Evolutionary conservation across 2,113 vertebrate genomes (phyloP).

Genomic region (Merops nubicus): DNA sequence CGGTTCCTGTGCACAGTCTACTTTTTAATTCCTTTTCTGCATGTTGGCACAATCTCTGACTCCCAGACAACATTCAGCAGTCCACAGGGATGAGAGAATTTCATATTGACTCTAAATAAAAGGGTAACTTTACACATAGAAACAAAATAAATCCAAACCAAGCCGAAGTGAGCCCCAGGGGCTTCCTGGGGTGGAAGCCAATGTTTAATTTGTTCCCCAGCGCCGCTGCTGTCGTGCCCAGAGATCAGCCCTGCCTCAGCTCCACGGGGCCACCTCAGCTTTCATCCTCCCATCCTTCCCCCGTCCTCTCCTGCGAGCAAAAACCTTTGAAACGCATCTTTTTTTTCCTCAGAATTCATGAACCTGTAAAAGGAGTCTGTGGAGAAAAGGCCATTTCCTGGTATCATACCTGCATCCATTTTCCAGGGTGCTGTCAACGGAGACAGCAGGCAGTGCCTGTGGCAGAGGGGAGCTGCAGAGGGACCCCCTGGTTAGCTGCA

Average conservation of each 20-base stretch:
- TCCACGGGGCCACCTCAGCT: rapidly evolving
- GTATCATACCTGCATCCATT: not conserved
- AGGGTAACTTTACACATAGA: not conserved
- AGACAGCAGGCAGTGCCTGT: not conserved
- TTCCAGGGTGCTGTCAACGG: not conserved
- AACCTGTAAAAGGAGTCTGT: not conserved
- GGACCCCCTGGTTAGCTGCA: rapidly evolving
- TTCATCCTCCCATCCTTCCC: not conserved
- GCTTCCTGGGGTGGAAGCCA: not conserved
- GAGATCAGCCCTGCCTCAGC: not conserved
- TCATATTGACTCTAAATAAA: conserved; percentile 12
- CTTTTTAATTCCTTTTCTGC: not conserved
- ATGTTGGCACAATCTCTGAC: not conserved
- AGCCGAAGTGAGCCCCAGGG: not conserved
- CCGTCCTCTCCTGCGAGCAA: rapidly evolving
- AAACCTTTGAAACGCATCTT: not conserved
- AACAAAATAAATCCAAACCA: not conserved
- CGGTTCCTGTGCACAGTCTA: not conserved
- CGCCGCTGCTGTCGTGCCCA: rapidly evolving
- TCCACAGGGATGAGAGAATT: not conserved
- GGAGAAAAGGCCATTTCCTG: not conserved
- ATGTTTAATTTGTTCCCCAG: not conserved
- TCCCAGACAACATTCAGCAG: not conserved
- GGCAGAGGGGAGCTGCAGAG: not conserved
- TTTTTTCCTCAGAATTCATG: not conserved